Evolutionary conservation across 2,888 invertebrate species (phyloP), one percentile per base, ranked within the genome.

Genomic region (Ennomos quercinarius): DNA sequence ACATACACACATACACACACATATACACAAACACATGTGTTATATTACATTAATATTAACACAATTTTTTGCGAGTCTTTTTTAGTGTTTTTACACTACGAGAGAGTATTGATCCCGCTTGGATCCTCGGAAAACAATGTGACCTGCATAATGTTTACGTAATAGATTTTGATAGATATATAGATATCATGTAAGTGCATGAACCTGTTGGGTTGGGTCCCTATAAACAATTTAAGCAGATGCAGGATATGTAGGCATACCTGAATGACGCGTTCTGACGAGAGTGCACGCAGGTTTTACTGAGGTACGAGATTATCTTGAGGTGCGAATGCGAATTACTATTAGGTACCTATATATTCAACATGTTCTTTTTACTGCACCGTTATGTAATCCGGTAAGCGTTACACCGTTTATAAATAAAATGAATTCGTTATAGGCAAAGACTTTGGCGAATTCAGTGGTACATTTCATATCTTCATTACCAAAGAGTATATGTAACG

Each of bases 41-140:
- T n/a, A n/a, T n/a, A n/a, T n/a, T n/a, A n/a, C 73, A 83, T 87
- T 78, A 77, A 87, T 83, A 86, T 86, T 83, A 79, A 86, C 77
- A 73, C 66, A 62, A 72, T 78, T 81, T 85, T 85, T 84, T 80
- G 68, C 64, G 57, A 51, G 40, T 38, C 52, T 67, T 58, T 60
- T 57, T 57, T 50, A 69, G 65, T 69, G 68, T 68, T 67, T 64
- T 69, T 67, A 64, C 62, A 44, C 61, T 55, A 52, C 57, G 36
- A 59, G 54, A 61, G 65, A 54, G 44, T 54, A 59, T 59, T 67
- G 67, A 69, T 65, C 65, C 67, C 62, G 56, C 58, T 60, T 10
- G 40, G 17, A 45, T 45, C 41, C 52, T 46, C 58, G 51, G 60
- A 48, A 46, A 54, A 44, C 54, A 55, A 63, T 58, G 62, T 52